Percentiles rank a stretch among this genome's conserved stretches.
These are phyloP conservation scores for Brassicogethes aeneus DNA, from an alignment of 2,888 invertebrate genomes.

Conservation along the genomic window DNA sequence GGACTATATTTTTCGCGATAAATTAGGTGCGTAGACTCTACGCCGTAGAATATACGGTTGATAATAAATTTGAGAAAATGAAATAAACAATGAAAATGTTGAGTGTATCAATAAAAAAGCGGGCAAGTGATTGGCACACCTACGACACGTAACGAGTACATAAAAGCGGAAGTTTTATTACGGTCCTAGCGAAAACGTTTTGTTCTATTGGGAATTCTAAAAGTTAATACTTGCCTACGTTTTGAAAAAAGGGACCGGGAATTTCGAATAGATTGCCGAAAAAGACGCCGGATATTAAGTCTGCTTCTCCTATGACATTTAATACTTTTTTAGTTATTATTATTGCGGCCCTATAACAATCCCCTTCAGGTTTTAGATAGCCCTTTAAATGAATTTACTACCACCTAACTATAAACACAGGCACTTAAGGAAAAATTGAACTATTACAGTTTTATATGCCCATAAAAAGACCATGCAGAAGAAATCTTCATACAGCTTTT, in stretches of 20 bases:
- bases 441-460: background rate
- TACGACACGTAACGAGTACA: slow-evolving; percentile 32
- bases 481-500: too few species aligned
- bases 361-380: too few species aligned
- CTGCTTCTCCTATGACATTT: slow-evolving; percentile 16
- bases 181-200: slow-evolving; percentile 34
- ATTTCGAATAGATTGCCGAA: slow-evolving; percentile 31
- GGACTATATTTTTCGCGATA: too few species aligned
- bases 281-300: slow-evolving; percentile 34
- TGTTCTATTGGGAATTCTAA: slow-evolving; percentile 26
- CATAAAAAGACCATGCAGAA: too few species aligned
- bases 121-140: slow-evolving; percentile 29
- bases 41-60: too few species aligned
- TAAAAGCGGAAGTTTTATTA: slow-evolving; percentile 36
- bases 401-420: too few species aligned
- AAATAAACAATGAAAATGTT: background rate
- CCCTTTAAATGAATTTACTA: too few species aligned
- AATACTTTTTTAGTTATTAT: slow-evolving; percentile 13
- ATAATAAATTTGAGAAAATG: too few species aligned
- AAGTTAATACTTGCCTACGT: slow-evolving; percentile 26
- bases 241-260: slow-evolving; percentile 20
- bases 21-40: too few species aligned
- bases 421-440: background rate
- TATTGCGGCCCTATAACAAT: slow-evolving; percentile 6
- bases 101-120: slow-evolving; percentile 14